Evolutionary conservation across 2,797 vertebrate species (phyloP), one percentile per base, ranked within the genome.

Genomic region (Enteromius unitaeniatus): DNA sequence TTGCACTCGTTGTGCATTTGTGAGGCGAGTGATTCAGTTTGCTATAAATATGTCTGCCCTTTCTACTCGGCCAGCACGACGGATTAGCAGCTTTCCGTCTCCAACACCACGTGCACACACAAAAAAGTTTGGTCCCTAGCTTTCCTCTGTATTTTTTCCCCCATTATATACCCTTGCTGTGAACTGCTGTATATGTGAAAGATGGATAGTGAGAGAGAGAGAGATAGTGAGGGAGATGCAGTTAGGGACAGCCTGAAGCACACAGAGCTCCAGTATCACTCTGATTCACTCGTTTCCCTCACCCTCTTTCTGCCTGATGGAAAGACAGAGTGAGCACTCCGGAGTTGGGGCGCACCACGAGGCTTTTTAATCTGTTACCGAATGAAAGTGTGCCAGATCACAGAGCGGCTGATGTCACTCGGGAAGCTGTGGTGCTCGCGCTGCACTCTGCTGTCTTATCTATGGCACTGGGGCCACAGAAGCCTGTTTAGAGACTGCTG

Each of bases 21-120:
- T 93, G 74, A 94, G 92, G 92, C 90, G 93, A 94, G 94, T 95
- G 95, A 96, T 95, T 96, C 93, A 95, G 94, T 96, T 93, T 78
- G 92, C 95, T 96, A 97, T 96, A 96, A 96, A 97, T 97, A 97
- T 94, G 94, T 95, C 95, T 97, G 96, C 94, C 96, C 96, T 97
- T 96, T 95, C 95, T 94, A 91, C 94, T 93, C 87, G 93, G 95
- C 93, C 95, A 82, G 92, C 94, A 93, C 91, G 86, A 49, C 87
- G 94, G 95, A 96, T 97, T 96, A 97, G 93, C 95, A 94, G 95
- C 91, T 94, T 94, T 91, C 94, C 88, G 92, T 93, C 92, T 90
- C 93, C 92, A 92, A 95, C 94, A 91, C 89, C 87, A 86, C 83
- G 81, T 84, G 90, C 89, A 86, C 87, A 78, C 58, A 76, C 69